These are phyloP conservation scores for Lordiphosa clarofinis DNA, from an alignment of 1,140 invertebrate genomes.

Conservation along the genomic window DNA sequence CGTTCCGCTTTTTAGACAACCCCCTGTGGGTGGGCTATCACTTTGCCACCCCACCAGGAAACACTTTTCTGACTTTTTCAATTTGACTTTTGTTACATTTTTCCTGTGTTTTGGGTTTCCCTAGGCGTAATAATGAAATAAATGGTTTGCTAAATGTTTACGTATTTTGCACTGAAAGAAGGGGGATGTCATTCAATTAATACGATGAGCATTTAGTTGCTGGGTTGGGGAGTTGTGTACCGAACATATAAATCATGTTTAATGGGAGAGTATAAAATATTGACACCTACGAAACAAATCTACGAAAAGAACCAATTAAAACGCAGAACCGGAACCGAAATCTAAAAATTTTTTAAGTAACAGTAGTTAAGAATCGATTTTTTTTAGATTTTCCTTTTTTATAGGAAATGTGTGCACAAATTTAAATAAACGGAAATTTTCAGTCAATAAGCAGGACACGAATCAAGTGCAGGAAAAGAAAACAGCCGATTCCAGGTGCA, in stretches of 20 bases:
- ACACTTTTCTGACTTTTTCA: constrained; percentile 72
- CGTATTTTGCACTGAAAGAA: constrained; percentile 49
- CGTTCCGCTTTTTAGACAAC: constrained; percentile 66
- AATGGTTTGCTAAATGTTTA: constrained; percentile 76
- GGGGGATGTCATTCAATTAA: constrained; percentile 50
- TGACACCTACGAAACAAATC: no score
- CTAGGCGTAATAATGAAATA: constrained; percentile 78
- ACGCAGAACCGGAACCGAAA: no score
- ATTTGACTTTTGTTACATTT: constrained; percentile 56
- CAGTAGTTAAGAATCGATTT: no score
- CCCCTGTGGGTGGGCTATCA: constrained; percentile 37
- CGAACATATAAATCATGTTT: constrained; percentile 3
- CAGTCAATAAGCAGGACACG: no score
- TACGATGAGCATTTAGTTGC: constrained; percentile 52
- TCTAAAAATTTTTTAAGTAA: no score
- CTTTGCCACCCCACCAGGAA: constrained; percentile 27
- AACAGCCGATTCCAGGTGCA: no score
- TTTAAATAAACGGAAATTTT: no score
- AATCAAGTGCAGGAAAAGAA: no score
- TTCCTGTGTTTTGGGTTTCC: constrained; percentile 19
- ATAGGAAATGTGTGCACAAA: no score
- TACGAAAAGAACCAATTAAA: no score
- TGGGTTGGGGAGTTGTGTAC: not conserved
- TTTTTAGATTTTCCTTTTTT: no score
- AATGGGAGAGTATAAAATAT: not conserved